A percentile compares a stretch with the other conserved stretches of the same genome.
Conservation (phyloP, 2,797 vertebrate genomes). For the Mustela erminea region DNA sequence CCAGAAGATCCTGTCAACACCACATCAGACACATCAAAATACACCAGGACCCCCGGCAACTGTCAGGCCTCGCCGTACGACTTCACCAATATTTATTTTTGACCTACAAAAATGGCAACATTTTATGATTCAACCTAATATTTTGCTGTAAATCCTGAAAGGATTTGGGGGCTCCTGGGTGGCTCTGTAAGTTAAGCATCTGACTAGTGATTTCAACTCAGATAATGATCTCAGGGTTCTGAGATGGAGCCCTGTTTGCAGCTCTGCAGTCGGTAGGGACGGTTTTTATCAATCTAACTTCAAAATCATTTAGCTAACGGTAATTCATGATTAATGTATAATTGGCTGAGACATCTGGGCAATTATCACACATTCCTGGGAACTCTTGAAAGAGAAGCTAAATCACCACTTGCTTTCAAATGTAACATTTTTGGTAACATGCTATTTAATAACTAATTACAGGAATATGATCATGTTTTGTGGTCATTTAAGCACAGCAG, state of each 20-base stretch:
- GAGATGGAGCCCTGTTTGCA: not conserved
- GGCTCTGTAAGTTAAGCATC: not conserved
- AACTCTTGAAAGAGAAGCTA: not conserved
- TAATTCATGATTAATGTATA: not conserved
- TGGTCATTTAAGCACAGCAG: not conserved
- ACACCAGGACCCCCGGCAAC: not conserved
- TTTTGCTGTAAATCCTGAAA: not conserved
- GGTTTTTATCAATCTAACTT: not conserved
- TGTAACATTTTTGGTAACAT: not conserved
- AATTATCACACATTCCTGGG: not conserved
- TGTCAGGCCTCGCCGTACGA: not conserved
- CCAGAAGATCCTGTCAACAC: not conserved
- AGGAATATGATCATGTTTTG: not conserved
- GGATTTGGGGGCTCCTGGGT: not conserved
- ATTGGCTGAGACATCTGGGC: not conserved
- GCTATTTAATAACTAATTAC: not conserved
- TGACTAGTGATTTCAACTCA: not conserved
- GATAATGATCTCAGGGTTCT: not conserved
- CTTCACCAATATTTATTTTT: not conserved
- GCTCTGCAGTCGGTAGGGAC: not conserved
- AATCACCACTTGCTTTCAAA: not conserved
- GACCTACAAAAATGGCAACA: not conserved
- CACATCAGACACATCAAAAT: not conserved
- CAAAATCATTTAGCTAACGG: not conserved
- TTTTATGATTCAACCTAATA: not conserved